Percentiles rank a stretch among this genome's conserved stretches.
Conservation (phyloP, 1,140 invertebrate species). For the Drosophila navojoa region DNA sequence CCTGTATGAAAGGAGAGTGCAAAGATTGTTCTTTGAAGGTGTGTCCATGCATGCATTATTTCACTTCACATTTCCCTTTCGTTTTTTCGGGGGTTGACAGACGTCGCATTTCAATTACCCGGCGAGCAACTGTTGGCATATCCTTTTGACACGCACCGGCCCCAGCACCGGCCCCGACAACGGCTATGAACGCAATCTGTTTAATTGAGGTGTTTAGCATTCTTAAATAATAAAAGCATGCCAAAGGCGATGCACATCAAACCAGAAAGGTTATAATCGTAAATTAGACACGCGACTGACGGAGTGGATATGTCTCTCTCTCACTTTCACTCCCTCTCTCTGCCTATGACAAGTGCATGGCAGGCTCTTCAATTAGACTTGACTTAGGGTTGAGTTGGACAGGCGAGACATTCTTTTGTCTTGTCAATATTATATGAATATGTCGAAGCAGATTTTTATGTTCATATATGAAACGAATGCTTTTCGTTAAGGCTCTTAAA, state of each 20-base stretch:
- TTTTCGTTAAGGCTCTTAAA: background rate
- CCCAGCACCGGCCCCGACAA: background rate
- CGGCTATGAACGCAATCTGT: conserved; percentile 59
- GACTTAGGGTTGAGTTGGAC: background rate
- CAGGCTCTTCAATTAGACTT: conserved; percentile 29
- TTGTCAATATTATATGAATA: background rate
- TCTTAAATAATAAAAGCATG: conserved; percentile 66
- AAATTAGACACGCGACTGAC: conserved; percentile 68
- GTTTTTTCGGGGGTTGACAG: conserved; percentile 30
- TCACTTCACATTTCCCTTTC: conserved; percentile 25
- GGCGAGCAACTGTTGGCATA: conserved; percentile 17
- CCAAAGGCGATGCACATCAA: conserved; percentile 26
- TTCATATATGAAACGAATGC: background rate
- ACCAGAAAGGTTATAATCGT: conserved; percentile 70
- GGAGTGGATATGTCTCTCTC: conserved; percentile 31
- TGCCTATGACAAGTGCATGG: conserved; percentile 29
- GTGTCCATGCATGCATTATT: conserved; percentile 48
- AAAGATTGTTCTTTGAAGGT: conserved; percentile 33
- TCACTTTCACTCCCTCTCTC: background rate
- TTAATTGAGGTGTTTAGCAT: conserved; percentile 78
- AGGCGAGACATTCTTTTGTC: background rate
- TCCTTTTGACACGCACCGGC: conserved; percentile 54
- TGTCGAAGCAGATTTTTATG: background rate
- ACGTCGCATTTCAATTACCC: conserved; percentile 43
- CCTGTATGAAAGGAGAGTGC: conserved; percentile 4